Evolutionary conservation across 2,113 vertebrate species (phyloP).

Genomic region (Petrocephalus microphthalmus): DNA sequence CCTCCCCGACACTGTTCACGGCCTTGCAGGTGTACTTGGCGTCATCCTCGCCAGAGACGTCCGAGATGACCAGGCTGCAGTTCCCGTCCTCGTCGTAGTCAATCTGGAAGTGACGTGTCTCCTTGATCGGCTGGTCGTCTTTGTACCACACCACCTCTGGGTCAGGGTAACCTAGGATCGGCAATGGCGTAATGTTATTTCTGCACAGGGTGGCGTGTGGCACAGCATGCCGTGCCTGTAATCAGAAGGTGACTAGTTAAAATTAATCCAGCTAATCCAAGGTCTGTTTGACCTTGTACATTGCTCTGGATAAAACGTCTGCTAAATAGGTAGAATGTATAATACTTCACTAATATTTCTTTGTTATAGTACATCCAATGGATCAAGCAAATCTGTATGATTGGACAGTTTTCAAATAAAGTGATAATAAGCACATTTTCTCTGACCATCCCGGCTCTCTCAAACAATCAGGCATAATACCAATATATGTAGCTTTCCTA

Average conservation of each 20-base stretch:
- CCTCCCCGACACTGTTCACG: constrained; percentile 88
- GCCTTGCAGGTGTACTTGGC: constrained; percentile 98
- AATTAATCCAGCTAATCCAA: neutral
- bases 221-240: neutral
- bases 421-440: neutral
- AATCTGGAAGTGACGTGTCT: constrained; percentile 96
- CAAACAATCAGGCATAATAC: neutral
- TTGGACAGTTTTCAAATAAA: neutral
- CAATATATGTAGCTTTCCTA: neutral
- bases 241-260: neutral
- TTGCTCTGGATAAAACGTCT: neutral
- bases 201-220: neutral
- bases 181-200: neutral
- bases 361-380: neutral
- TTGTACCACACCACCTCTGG: constrained; percentile 98
- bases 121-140: constrained; percentile 92
- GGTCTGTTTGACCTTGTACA: neutral
- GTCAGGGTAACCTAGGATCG: constrained; percentile 80
- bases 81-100: constrained; percentile 97
- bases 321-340: neutral
- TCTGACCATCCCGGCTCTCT: neutral
- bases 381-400: neutral
- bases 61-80: constrained; percentile 91
- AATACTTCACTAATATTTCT: neutral
- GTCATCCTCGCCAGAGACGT: constrained; percentile 90